Evolutionary conservation across 2,888 invertebrate species (phyloP), one percentile per base, ranked within the genome.

Genomic region (Caenorhabditis zanzibari): DNA sequence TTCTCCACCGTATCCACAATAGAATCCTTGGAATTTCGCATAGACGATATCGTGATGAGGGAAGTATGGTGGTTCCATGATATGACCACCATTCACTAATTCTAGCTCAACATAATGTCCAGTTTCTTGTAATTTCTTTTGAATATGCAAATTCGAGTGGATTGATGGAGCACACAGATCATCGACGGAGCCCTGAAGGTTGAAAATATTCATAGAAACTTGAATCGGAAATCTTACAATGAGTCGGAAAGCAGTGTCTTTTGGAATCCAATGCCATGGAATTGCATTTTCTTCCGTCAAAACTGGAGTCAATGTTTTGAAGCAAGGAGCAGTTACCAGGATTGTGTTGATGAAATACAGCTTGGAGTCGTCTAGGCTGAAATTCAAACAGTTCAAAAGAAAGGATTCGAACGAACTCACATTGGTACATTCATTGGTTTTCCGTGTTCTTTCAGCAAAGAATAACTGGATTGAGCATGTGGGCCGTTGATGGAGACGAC

Each of bases 11-110:
- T 85, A 85, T 38, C 82, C 85, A 52, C 85, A 85, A 44, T 85
- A 85, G 71, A 85, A 85, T 56, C 84, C 85, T 73, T 85, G 85
- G 64, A 82, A 81, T 58, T 85, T 85, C 0, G 85, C 85, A 64
- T 82, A 85, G 44, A 85, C 85, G 26, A 85, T 73, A 44, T 85
- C 82, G 49, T 85, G 85, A 54, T 82, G 82, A 24, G 85, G 85
- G 35, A 85, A 85, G 71, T 85, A 85, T 7, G 85, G 85, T 7
- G 85, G 85, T 47, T 85, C 85, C 85, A 85, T 85, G 22, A 85
- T 85, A 38, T 85, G 85, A 16, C 82, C 82, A 32, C 85, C 85
- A 41, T 83, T 85, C 10, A 82, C 71, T 19, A 76, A 69, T 66
- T 85, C 85, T 16, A 85, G 26, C 75, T 80, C 81, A 22, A 74